Evolutionary conservation across 2,113 vertebrate genomes (phyloP).

Genomic region (Orthonyx spaldingii): DNA sequence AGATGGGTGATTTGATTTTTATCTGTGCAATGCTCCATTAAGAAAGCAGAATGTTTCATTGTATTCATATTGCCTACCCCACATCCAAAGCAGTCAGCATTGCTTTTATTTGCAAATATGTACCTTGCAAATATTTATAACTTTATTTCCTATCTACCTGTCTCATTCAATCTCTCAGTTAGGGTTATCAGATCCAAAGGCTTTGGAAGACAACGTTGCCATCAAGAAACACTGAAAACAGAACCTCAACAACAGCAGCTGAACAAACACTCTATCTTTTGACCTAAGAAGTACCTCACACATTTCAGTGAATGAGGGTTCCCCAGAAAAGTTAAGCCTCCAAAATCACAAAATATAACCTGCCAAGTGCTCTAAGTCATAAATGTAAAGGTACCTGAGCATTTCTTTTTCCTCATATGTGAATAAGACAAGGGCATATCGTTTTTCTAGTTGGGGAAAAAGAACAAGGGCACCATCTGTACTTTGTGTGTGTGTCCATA

Average conservation of each 20-base stretch:
- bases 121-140: conserved; percentile 24
- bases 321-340: not conserved
- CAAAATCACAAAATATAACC: not conserved
- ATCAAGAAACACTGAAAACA: not conserved
- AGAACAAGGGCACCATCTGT: not conserved
- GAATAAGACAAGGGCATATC: not conserved
- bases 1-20: conserved; percentile 31
- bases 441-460: not conserved
- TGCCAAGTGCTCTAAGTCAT: not conserved
- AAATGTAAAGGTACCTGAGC: not conserved
- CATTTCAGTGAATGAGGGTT: not conserved
- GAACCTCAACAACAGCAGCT: not conserved
- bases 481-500: not conserved
- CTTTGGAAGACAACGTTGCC: not conserved
- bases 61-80: not conserved
- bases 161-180: not conserved
- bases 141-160: conserved; percentile 3
- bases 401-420: not conserved
- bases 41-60: conserved; percentile 40
- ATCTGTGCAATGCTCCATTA: not conserved
- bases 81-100: not conserved
- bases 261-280: not conserved
- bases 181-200: not conserved
- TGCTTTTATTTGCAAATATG: conserved; percentile 1
- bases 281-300: not conserved